Percentiles rank a stretch among this genome's conserved stretches.
phyloP scores from a whole-genome alignment of 2,888 invertebrate genomes.

The Hyposoter didymator region DNA sequence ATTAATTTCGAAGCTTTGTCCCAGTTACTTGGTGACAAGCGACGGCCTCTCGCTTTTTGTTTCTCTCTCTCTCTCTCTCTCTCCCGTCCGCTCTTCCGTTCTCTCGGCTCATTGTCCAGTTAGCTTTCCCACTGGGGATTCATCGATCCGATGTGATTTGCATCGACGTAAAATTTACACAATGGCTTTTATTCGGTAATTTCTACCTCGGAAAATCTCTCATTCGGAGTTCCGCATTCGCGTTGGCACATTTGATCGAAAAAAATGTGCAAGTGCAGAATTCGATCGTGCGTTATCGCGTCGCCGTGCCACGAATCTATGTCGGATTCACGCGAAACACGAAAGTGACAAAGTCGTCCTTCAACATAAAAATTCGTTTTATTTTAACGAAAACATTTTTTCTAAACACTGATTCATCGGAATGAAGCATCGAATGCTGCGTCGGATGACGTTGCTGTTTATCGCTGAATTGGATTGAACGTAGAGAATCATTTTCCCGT shows the following conservation, averaged over 20 bases:
- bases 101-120: slow-evolving; percentile 47
- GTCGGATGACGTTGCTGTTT: background rate
- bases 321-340: background rate
- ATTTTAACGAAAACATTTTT: slow-evolving; percentile 9
- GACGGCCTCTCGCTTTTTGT: slow-evolving; percentile 33
- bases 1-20: slow-evolving; percentile 76
- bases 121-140: slow-evolving; percentile 64
- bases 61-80: slow-evolving; percentile 13
- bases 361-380: slow-evolving; percentile 16
- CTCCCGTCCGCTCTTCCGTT: slow-evolving; percentile 12
- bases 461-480: background rate
- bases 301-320: background rate
- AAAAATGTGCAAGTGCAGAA: slow-evolving; percentile 25
- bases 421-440: background rate
- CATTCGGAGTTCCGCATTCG: slow-evolving; percentile 30
- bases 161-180: slow-evolving; percentile 65
- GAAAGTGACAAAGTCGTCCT: slow-evolving; percentile 6
- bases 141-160: slow-evolving; percentile 69
- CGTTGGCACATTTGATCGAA: slow-evolving; percentile 36
- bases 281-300: slow-evolving; percentile 14
- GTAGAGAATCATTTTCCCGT: background rate
- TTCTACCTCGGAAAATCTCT: slow-evolving; percentile 59
- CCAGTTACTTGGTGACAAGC: slow-evolving; percentile 72
- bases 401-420: background rate
- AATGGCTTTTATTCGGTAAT: slow-evolving; percentile 57